These are phyloP conservation scores for Camponotus vicinus DNA, from an alignment of 1,140 invertebrate species.

Conservation along the genomic window DNA sequence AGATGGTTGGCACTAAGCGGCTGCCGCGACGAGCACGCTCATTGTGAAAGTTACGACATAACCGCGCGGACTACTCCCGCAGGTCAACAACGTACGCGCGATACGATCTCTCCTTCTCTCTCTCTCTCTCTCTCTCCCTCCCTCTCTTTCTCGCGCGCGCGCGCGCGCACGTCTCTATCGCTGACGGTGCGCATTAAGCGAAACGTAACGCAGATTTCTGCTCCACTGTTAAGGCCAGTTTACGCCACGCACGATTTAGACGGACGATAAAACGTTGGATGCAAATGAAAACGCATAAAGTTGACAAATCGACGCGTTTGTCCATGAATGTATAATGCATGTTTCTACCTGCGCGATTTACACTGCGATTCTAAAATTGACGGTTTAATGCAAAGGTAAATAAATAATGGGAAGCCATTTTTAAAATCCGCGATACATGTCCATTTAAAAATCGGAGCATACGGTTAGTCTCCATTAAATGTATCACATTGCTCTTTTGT, in stretches of 20 bases:
- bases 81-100: slow-evolving; percentile 62
- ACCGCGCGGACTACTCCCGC: slow-evolving; percentile 60
- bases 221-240: slow-evolving; percentile 27
- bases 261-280: background rate
- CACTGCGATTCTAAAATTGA: slow-evolving; percentile 1
- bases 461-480: slow-evolving; percentile 51
- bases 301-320: no score
- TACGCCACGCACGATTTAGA: background rate
- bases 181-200: slow-evolving; percentile 12
- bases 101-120: slow-evolving; percentile 60
- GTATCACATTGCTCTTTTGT: slow-evolving; percentile 26
- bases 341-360: background rate
- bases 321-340: no score
- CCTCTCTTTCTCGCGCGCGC: background rate
- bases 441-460: slow-evolving; percentile 65
- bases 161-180: slow-evolving; percentile 1
- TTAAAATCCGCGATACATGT: slow-evolving; percentile 42
- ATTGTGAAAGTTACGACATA: slow-evolving; percentile 71
- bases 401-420: slow-evolving; percentile 69
- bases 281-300: background rate
- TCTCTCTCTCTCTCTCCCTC: background rate
- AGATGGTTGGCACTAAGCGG: slow-evolving; percentile 21
- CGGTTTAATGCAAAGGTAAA: background rate
- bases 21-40: slow-evolving; percentile 54
- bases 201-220: slow-evolving; percentile 39